These are phyloP conservation scores for Morpho deidamia DNA, from an alignment of 2,888 invertebrate genomes.

Conservation along the genomic window DNA sequence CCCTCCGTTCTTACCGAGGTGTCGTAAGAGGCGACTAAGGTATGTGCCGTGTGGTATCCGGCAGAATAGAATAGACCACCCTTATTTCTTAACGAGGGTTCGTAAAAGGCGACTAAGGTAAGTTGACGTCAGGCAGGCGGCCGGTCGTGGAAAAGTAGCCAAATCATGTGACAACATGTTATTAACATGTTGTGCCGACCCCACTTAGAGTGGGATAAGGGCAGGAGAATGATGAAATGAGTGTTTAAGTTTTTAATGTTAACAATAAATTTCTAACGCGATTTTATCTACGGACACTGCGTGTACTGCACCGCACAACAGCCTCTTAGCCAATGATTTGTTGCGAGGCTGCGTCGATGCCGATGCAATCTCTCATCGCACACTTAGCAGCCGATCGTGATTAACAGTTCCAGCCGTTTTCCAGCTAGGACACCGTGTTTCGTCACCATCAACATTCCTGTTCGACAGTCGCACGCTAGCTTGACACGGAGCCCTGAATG, in stretches of 20 bases:
- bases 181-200: too few relatives aligned
- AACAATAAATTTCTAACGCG: slow-evolving; percentile 10
- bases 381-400: slow-evolving; percentile 25
- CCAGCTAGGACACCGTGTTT: slow-evolving; percentile 14
- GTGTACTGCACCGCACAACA: slow-evolving; percentile 27
- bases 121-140: too few relatives aligned
- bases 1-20: too few relatives aligned
- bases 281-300: slow-evolving; percentile 26
- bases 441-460: slow-evolving; percentile 15
- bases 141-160: too few relatives aligned
- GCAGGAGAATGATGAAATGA: too few relatives aligned
- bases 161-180: too few relatives aligned
- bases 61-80: too few relatives aligned
- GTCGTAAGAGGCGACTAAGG: too few relatives aligned
- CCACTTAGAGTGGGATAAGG: too few relatives aligned
- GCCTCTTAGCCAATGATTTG: slow-evolving; percentile 32
- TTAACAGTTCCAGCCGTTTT: slow-evolving; percentile 15
- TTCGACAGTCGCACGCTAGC: slow-evolving; percentile 5
- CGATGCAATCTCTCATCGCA: slow-evolving; percentile 32
- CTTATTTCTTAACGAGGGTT: too few relatives aligned
- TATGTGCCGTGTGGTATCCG: too few relatives aligned
- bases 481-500: neutral
- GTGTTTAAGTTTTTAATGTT: neutral
- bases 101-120: too few relatives aligned
- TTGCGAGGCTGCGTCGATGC: slow-evolving; percentile 30